Evolutionary conservation across 23 tunicate genomes (phyloP), one percentile per base, ranked within the genome.

Genomic region (Trididemnum nubilum): DNA sequence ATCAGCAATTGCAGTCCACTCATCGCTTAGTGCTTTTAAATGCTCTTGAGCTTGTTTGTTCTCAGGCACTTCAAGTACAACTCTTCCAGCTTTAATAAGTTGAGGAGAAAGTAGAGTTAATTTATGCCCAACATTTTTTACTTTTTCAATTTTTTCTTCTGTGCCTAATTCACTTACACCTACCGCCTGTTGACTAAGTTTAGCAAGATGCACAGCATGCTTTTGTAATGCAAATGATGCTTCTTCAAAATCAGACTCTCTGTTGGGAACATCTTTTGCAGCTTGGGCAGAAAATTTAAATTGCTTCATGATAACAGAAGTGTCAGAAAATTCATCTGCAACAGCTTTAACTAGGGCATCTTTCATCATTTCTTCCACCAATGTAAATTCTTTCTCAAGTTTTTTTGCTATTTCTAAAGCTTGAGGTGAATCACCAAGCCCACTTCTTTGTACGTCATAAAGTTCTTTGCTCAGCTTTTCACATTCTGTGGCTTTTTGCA

Each of bases 311-410:
- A 88, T 88, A 1, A 89, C 72, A 52, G 94, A 69, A 35, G 99
- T 85, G 51, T 96, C 99, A 36, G 99, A 71, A 83, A 96, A 96
- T 51, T 96, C 97, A 76, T 92, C 92, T n/a, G 97, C 99, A 40
- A 96, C 93, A 35, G 74, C 77, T 30, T 82, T 71, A 37, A 81
- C 89, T 44, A 92, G 37, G 40, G 81, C 99, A 38, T 83, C 71
- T 59, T 91, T 92, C 82, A 87, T 91, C 35, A 51, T 51, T 32
- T 76, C 80, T 61, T 89, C 78, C 35, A 89, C 12, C 31, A 81
- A 85, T 27, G 77, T 81, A 79, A 94, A 57, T 33, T 87, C 73
- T 30, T 54, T 69, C 71, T 91, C 54, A 36, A 91, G 36, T 34
- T 80, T 44, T 33, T 84, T 44, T 12, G 94, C 90, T 59, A 85